Percentiles rank a stretch among this genome's conserved stretches.
Conservation (phyloP, 2,113 vertebrate species). For the Ciconia maguari region DNA sequence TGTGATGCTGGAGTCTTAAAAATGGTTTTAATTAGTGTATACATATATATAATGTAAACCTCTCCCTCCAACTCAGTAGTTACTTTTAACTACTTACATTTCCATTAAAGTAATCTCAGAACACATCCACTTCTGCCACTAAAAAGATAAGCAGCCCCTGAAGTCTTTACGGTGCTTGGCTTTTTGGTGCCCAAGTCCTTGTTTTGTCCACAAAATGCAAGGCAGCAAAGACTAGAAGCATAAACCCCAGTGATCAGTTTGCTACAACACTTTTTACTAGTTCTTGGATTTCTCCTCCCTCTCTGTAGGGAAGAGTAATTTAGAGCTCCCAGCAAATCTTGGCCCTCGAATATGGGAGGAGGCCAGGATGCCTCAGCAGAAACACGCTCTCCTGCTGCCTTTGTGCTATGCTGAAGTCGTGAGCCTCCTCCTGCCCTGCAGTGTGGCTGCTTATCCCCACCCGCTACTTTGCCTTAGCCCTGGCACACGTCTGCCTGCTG, state of each 20-base stretch:
- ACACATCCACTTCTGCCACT: not conserved
- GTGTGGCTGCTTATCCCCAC: not conserved
- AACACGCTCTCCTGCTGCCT: fast-evolving
- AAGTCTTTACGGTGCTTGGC: not conserved
- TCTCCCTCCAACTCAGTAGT: not conserved
- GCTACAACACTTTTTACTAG: not conserved
- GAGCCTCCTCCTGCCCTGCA: not conserved
- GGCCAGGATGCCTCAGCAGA: not conserved
- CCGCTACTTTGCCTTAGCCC: fast-evolving
- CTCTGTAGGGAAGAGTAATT: not conserved
- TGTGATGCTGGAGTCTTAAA: not conserved
- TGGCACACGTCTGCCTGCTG: not conserved
- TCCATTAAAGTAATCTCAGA: not conserved
- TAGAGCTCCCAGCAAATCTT: no score
- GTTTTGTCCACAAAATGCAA: not conserved
- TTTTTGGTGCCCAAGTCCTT: not conserved
- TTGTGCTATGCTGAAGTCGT: fast-evolving
- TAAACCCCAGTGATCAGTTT: not conserved
- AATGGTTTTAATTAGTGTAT: not conserved
- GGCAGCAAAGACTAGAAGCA: not conserved
- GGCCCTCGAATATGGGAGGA: fast-evolving
- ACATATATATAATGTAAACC: not conserved
- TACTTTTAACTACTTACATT: not conserved
- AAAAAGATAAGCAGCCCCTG: not conserved
- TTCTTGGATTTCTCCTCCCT: not conserved